Percentiles rank a stretch among this genome's conserved stretches.
Conservation (phyloP, 2,797 vertebrate genomes). For the Tolypeutes matacus region DNA sequence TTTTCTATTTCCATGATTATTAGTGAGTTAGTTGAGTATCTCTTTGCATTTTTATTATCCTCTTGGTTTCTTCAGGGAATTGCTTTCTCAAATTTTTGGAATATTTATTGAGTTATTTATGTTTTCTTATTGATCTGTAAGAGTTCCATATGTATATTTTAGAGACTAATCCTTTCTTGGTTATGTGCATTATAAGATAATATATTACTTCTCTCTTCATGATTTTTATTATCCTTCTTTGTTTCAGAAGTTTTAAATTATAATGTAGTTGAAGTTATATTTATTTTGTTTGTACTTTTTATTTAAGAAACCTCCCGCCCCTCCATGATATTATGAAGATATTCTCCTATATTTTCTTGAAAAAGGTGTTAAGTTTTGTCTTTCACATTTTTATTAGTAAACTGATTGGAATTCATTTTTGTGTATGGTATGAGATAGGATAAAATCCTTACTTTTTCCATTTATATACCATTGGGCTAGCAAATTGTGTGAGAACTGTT, state of each 20-base stretch:
- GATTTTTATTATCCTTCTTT: not conserved
- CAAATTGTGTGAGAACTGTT: too few relatives aligned
- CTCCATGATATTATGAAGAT: not conserved
- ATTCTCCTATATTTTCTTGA: not conserved
- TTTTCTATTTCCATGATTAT: not conserved
- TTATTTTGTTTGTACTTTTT: not conserved
- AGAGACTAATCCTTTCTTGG: not conserved
- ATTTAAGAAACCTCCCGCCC: not conserved
- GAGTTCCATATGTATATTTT: not conserved
- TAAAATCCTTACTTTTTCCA: too few relatives aligned
- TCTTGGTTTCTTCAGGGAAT: not conserved
- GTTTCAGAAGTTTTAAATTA: not conserved
- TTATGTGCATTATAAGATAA: not conserved
- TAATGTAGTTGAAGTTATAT: not conserved
- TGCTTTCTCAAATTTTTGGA: not conserved
- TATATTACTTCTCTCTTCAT: not conserved
- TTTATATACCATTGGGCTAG: too few relatives aligned
- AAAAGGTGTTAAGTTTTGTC: not conserved
- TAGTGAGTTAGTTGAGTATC: not conserved
- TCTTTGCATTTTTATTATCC: not conserved
- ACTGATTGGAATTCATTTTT: not conserved
- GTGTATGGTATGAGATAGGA: too few relatives aligned
- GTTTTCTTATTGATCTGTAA: not conserved
- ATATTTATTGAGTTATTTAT: not conserved
- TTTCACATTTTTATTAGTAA: not conserved